Evolutionary conservation across 2,797 vertebrate genomes (phyloP), one percentile per base, ranked within the genome.

Genomic region (Takifugu rubripes): DNA sequence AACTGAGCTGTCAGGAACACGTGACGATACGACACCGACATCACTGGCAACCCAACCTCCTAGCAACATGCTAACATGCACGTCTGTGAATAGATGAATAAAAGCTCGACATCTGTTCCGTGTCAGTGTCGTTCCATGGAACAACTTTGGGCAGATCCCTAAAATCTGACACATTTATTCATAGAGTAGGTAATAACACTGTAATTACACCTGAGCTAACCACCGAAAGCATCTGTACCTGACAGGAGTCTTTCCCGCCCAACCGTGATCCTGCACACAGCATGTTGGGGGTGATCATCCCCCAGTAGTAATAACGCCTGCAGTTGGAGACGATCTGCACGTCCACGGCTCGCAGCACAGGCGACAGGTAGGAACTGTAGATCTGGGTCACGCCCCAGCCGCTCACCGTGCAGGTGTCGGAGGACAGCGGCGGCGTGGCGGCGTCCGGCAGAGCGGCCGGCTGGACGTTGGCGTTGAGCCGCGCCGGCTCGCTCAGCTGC

Each of bases 201-300:
- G 21, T 21, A 21, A 21, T 21, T 21, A 21, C 21, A 21, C 21
- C 21, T 21, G 31, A 10, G 7, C 5, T 31, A 31, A 6, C 29
- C 29, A 31, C 29, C 29, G 29, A 8, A 31, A 8, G 9, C 3
- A 33, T 33, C 31, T 4, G 54, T 83, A 93, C 91, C 88, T 92
- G 91, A 64, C 91, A 93, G 27, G 91, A 90, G 58, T 92, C 92
- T 79, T 90, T 93, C 40, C 90, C 91, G 0, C 90, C 90, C 0
- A 49, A 46, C 3, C 0, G 70, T 33, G 84, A 88, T 52, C 91
- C 91, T 7, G 92, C 91, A 64, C 91, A 92, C 21, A 92, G 0
- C 91, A 92, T 92, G 71, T 90, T 90, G 2, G 70, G 0, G 0
- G 77, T 91, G 79, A 91, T 74, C 64, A 54, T 84, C 42, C 46